Conservation (phyloP, 2,888 invertebrate species). For the Caenorhabditis angaria region DNA sequence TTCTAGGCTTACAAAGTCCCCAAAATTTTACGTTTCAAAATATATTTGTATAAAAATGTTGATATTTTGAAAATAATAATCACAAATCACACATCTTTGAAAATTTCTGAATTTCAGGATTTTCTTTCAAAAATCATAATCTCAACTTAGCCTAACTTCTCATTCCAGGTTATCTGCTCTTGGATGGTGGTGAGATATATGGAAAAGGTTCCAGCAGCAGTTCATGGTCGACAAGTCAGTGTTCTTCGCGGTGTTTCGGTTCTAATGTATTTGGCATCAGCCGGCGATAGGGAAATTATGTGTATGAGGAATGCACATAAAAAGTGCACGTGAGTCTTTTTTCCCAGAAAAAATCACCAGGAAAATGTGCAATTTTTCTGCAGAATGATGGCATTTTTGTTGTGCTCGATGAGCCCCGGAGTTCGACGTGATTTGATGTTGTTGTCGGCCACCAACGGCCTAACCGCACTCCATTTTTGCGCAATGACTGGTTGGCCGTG, state of each 20-base stretch:
- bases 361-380: neutral
- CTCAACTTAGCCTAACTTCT: too few relatives aligned
- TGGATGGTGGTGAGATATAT: neutral
- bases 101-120: too few relatives aligned
- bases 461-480: conserved; percentile 23
- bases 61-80: too few relatives aligned
- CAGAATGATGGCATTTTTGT: conserved; percentile 20
- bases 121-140: too few relatives aligned
- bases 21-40: too few relatives aligned
- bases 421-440: conserved; percentile 6
- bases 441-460: conserved; percentile 5
- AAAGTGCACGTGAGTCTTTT: conserved; percentile 19
- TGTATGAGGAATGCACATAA: conserved; percentile 21
- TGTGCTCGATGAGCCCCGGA: neutral
- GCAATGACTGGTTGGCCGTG: conserved; percentile 36
- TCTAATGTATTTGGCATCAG: conserved; percentile 20
- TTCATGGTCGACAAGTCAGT: neutral
- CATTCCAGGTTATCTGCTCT: neutral
- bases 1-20: too few relatives aligned
- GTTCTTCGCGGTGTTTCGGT: neutral
- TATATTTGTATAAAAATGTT: too few relatives aligned
- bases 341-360: neutral
- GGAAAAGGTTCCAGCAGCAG: neutral
- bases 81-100: too few relatives aligned
- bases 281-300: conserved; percentile 3